A percentile compares a stretch with the other conserved stretches of the same genome.
phyloP scores from a whole-genome alignment of 2,113 vertebrate genomes.

The Pandion haliaetus region DNA sequence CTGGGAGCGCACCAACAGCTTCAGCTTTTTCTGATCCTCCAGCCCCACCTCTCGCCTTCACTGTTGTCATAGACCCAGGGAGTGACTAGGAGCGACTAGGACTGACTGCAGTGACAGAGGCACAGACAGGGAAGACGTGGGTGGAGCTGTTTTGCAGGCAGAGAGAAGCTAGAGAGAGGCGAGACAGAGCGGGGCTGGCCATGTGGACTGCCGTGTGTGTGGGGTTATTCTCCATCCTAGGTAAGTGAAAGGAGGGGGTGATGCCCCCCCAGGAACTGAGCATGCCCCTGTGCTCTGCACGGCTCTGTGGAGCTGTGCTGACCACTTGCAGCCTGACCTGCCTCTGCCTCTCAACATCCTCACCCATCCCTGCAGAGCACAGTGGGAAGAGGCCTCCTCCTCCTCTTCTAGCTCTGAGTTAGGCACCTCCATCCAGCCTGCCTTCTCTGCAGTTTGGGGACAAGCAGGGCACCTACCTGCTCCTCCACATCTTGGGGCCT shows the following conservation, averaged over 20 bases:
- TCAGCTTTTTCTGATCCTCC: not conserved
- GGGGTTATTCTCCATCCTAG: not conserved
- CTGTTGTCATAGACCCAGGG: not conserved
- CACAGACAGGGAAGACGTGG: not conserved
- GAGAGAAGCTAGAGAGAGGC: not conserved
- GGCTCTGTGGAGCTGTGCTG: not conserved
- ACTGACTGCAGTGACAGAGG: not conserved
- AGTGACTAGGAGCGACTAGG: not conserved
- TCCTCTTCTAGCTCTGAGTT: not conserved
- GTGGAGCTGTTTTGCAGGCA: not conserved
- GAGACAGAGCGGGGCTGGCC: not conserved
- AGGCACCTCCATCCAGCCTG: not conserved
- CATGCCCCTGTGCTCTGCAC: not conserved
- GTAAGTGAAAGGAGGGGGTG: not conserved
- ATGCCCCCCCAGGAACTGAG: not conserved
- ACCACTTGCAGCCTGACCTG: not conserved
- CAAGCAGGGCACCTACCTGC: not conserved
- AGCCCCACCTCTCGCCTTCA: accelerated
- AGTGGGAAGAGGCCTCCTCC: not conserved
- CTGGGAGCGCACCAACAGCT: not conserved
- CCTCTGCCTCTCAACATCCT: accelerated
- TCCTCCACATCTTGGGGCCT: not conserved
- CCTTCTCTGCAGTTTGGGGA: not conserved
- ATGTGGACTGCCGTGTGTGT: not conserved
- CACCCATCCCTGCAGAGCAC: not conserved